Percentiles rank a stretch among this genome's conserved stretches.
Evolutionary conservation across 2,888 invertebrate species (phyloP).

Genomic region (Coleophora flavipennella): DNA sequence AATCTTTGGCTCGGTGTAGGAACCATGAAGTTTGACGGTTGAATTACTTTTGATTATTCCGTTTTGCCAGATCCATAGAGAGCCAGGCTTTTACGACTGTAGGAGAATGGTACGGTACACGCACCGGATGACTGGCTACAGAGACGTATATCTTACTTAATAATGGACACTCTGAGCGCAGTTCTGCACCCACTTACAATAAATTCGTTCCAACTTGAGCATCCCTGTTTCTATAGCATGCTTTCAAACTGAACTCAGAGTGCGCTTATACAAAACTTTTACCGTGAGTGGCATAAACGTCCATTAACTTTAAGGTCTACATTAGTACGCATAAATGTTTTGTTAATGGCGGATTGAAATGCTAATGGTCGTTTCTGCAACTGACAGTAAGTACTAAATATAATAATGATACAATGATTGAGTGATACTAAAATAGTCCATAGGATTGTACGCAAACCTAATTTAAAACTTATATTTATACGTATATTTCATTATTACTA

Average conservation of each 20-base stretch:
- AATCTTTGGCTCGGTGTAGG: too few relatives aligned
- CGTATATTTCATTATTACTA: slow-evolving; percentile 30
- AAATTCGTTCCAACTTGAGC: slow-evolving; percentile 28
- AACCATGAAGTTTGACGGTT: too few relatives aligned
- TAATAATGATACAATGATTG: slow-evolving; percentile 24
- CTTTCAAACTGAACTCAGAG: slow-evolving; percentile 29
- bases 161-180: slow-evolving; percentile 34
- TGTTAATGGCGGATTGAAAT: too few relatives aligned
- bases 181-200: slow-evolving; percentile 18
- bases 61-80: background rate
- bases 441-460: slow-evolving; percentile 37
- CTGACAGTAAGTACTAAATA: too few relatives aligned
- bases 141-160: slow-evolving; percentile 20
- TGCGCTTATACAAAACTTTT: slow-evolving; percentile 38
- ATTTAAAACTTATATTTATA: slow-evolving; percentile 47
- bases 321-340: too few relatives aligned
- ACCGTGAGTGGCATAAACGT: too few relatives aligned
- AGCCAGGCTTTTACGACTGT: background rate
- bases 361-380: too few relatives aligned
- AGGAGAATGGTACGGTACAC: background rate
- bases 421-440: slow-evolving; percentile 39
- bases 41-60: too few relatives aligned
- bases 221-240: slow-evolving; percentile 6
- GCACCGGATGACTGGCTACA: slow-evolving; percentile 6
- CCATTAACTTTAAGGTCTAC: too few relatives aligned